phyloP scores from a whole-genome alignment of 2,797 vertebrate genomes.

The Cirrhinus molitorella region DNA sequence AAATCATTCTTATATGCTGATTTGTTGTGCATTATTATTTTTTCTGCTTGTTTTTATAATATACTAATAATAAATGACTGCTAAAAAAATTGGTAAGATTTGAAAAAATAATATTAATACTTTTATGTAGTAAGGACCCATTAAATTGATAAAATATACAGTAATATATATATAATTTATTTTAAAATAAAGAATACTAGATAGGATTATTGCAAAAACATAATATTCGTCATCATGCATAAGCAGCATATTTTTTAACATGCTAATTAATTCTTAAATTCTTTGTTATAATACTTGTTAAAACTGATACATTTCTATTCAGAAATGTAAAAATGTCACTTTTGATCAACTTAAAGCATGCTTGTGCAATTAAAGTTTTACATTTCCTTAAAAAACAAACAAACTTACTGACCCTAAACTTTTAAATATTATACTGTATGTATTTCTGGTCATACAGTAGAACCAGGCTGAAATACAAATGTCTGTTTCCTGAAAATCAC shows the following conservation, averaged over 20 bases:
- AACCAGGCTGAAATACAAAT: not conserved
- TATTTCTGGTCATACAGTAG: not conserved
- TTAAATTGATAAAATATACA: not conserved
- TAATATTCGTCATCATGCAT: not conserved
- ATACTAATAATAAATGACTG: not conserved
- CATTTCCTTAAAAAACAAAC: too few species aligned
- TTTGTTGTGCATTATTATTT: not conserved
- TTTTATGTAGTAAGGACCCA: not conserved
- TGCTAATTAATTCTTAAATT: too few species aligned
- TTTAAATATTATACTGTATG: not conserved
- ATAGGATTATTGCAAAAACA: not conserved
- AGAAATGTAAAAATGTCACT: too few species aligned
- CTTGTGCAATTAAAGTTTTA: too few species aligned
- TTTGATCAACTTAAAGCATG: not conserved
- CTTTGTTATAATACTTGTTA: too few species aligned
- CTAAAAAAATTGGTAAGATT: not conserved
- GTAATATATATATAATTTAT: not conserved
- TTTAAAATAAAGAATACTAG: not conserved
- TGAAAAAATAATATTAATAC: not conserved
- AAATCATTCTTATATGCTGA: not conserved
- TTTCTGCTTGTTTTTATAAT: too few species aligned
- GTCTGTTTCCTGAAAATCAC: not conserved
- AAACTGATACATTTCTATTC: too few species aligned
- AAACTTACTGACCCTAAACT: not conserved
- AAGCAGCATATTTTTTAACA: too few species aligned